These are phyloP conservation scores for Phallusia fumigata DNA, from an alignment of 23 tunicate genomes.

Conservation along the genomic window DNA sequence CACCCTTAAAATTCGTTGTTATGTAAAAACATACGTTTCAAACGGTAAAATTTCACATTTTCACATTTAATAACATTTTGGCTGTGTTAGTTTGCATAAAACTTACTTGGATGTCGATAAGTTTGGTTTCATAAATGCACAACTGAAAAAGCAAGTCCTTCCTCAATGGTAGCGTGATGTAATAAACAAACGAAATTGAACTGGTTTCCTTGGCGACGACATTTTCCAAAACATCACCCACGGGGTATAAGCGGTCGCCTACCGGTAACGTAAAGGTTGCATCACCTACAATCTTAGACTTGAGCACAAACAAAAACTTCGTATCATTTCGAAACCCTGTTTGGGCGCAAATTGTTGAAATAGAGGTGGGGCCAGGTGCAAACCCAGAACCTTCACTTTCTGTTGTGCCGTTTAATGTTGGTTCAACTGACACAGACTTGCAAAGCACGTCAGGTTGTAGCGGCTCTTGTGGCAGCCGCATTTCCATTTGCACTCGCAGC, in stretches of 20 bases:
- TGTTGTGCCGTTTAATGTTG: background rate
- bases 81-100: too few relatives aligned
- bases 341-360: background rate
- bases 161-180: background rate
- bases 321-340: background rate
- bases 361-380: background rate
- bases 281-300: background rate
- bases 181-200: background rate
- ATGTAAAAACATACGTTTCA: too few relatives aligned
- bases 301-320: background rate
- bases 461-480: background rate
- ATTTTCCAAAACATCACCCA: conserved; percentile 2
- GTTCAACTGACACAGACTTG: background rate
- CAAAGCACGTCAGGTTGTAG: background rate
- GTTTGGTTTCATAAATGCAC: background rate
- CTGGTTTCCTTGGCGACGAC: background rate
- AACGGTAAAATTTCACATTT: too few relatives aligned
- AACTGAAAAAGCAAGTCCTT: background rate
- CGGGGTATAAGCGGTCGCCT: background rate
- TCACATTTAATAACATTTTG: too few relatives aligned
- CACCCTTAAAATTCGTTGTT: too few relatives aligned
- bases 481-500: background rate
- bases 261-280: background rate
- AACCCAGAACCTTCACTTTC: background rate
- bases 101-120: background rate